A percentile compares a stretch with the other conserved stretches of the same genome.
phyloP scores from a whole-genome alignment of 2,888 invertebrate genomes.

The Amiota minor region DNA sequence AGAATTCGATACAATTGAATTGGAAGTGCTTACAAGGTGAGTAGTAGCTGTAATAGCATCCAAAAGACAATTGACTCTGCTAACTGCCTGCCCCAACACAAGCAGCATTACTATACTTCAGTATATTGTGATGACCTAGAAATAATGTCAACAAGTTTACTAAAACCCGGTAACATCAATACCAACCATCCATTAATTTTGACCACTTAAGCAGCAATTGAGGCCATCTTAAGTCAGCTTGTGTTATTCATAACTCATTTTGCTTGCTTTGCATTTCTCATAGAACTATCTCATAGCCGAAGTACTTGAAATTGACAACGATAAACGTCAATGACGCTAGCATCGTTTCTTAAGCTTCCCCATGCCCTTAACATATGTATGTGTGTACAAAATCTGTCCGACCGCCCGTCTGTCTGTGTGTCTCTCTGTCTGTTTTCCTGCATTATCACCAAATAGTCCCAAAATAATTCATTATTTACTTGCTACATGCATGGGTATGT shows the following conservation, averaged over 20 bases:
- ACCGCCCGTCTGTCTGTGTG: not conserved
- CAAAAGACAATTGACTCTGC: slow-evolving; percentile 16
- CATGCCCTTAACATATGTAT: slow-evolving; percentile 33
- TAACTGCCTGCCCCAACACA: slow-evolving; percentile 50
- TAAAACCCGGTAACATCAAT: slow-evolving; percentile 62
- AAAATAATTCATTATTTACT: slow-evolving; percentile 42
- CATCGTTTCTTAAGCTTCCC: slow-evolving; percentile 41
- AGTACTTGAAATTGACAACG: slow-evolving; percentile 30
- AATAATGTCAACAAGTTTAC: slow-evolving; percentile 54
- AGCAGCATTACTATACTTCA: not conserved
- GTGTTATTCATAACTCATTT: slow-evolving; percentile 47
- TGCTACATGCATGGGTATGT: slow-evolving; percentile 26
- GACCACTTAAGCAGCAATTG: slow-evolving; percentile 53
- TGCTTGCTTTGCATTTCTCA: slow-evolving; percentile 56
- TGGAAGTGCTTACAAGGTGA: slow-evolving; percentile 85
- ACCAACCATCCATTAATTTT: slow-evolving; percentile 38
- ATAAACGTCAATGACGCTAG: slow-evolving; percentile 39
- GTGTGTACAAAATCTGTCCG: not conserved
- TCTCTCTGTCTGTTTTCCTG: slow-evolving; percentile 29
- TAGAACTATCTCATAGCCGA: slow-evolving; percentile 26
- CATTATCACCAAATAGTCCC: no score
- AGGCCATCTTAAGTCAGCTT: slow-evolving; percentile 56
- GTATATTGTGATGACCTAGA: slow-evolving; percentile 52
- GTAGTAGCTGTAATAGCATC: slow-evolving; percentile 20
- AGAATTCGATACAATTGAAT: slow-evolving; percentile 82